Evolutionary conservation across 1,140 invertebrate genomes (phyloP).

Genomic region (Pogonomyrmex barbatus): DNA sequence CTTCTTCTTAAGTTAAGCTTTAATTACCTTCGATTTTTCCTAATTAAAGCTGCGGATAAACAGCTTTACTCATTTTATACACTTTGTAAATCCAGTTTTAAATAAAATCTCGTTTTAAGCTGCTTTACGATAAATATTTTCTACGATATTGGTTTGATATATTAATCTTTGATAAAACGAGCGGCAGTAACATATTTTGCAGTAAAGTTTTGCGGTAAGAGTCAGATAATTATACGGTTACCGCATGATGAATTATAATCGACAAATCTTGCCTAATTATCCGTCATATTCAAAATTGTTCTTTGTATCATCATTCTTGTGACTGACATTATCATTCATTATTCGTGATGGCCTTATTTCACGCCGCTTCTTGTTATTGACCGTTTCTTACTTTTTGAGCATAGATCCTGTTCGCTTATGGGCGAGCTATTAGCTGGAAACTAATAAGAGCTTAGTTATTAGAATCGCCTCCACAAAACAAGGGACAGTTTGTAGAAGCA

Average conservation of each 20-base stretch:
- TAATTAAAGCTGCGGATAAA: not conserved
- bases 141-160: not conserved
- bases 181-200: not conserved
- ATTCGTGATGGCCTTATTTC: slow-evolving; percentile 11
- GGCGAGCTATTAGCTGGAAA: slow-evolving; percentile 8
- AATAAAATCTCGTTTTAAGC: not conserved
- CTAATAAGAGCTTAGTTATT: not conserved
- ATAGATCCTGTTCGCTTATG: not conserved
- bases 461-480: not conserved
- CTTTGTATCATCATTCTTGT: not conserved
- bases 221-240: not conserved
- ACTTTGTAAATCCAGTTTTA: not conserved
- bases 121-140: not conserved
- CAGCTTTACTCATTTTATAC: not conserved
- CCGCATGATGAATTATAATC: not conserved
- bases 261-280: not conserved
- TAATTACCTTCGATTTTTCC: not conserved
- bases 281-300: slow-evolving; percentile 6
- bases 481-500: not conserved
- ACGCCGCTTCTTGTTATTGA: slow-evolving; percentile 11
- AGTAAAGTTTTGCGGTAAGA: not conserved
- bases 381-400: not conserved
- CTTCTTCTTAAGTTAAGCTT: not conserved
- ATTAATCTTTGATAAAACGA: not conserved
- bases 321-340: not conserved